phyloP scores from a whole-genome alignment of 1,140 invertebrate species.

The Solen grandis region DNA sequence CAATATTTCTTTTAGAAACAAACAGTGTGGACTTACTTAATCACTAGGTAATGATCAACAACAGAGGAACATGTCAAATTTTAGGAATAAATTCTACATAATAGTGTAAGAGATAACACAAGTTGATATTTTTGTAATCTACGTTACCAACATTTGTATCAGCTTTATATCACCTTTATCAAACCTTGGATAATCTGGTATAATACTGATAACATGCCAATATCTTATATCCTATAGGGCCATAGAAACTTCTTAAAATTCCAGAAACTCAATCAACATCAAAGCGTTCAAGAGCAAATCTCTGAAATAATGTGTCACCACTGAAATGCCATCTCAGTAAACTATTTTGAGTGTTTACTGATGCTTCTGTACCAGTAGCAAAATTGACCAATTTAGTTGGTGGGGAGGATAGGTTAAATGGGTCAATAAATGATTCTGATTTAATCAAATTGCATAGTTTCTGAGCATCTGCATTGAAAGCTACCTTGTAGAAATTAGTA shows the following conservation, averaged over 20 bases:
- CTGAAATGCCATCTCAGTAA: background rate
- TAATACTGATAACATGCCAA: too few relatives aligned
- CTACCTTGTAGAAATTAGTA: background rate
- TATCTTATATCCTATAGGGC: too few relatives aligned
- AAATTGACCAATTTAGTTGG: constrained; percentile 23
- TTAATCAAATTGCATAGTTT: constrained; percentile 10
- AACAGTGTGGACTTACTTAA: too few relatives aligned
- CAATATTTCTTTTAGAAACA: too few relatives aligned
- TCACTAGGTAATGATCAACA: too few relatives aligned
- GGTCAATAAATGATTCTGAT: constrained; percentile 9
- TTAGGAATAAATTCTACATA: too few relatives aligned
- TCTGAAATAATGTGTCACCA: background rate
- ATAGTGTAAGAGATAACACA: too few relatives aligned
- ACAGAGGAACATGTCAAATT: too few relatives aligned
- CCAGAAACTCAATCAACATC: background rate
- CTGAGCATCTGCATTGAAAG: constrained; percentile 12
- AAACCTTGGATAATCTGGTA: too few relatives aligned
- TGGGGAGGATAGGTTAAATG: background rate
- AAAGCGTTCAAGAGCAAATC: background rate
- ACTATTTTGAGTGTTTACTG: background rate
- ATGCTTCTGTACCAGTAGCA: constrained; percentile 10
- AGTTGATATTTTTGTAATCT: too few relatives aligned
- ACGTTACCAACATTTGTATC: too few relatives aligned
- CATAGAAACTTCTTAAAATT: background rate
- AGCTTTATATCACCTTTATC: too few relatives aligned